Evolutionary conservation across 2,888 invertebrate species (phyloP).

Genomic region (Antheraea assamensis): DNA sequence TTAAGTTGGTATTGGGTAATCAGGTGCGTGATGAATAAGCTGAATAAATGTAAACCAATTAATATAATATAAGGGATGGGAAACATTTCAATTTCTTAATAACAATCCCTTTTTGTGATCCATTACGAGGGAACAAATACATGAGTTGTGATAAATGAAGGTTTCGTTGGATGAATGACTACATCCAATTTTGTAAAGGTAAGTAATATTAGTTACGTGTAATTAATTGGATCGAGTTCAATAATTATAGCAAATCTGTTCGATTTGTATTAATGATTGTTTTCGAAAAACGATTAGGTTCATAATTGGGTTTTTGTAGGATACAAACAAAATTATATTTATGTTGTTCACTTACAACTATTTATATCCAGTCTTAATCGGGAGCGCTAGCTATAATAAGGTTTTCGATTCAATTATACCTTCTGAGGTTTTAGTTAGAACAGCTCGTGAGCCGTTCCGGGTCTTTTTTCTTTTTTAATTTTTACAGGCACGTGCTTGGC

Average conservation of each 20-base stretch:
- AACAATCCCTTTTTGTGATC: not conserved
- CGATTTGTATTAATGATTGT: slow-evolving; percentile 1
- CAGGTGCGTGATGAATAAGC: no score
- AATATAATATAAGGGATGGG: not conserved
- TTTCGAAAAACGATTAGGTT: not conserved
- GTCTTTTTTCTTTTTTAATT: no score
- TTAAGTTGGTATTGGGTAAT: no score
- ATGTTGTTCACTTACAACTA: no score
- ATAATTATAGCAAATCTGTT: not conserved
- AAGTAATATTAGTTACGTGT: not conserved
- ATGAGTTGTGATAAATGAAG: not conserved
- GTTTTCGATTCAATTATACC: no score
- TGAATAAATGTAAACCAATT: not conserved
- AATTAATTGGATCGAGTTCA: not conserved
- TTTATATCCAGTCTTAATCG: no score
- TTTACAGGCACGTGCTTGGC: no score
- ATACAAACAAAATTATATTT: not conserved
- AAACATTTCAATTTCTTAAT: not conserved
- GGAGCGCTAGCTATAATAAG: no score
- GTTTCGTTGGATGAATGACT: not conserved
- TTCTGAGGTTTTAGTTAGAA: no score
- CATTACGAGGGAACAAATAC: not conserved
- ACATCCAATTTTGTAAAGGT: not conserved
- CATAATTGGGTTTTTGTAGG: not conserved
- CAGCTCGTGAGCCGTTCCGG: no score